phyloP scores from a whole-genome alignment of 2,113 vertebrate genomes.

The Protobothrops mucrosquamatus region DNA sequence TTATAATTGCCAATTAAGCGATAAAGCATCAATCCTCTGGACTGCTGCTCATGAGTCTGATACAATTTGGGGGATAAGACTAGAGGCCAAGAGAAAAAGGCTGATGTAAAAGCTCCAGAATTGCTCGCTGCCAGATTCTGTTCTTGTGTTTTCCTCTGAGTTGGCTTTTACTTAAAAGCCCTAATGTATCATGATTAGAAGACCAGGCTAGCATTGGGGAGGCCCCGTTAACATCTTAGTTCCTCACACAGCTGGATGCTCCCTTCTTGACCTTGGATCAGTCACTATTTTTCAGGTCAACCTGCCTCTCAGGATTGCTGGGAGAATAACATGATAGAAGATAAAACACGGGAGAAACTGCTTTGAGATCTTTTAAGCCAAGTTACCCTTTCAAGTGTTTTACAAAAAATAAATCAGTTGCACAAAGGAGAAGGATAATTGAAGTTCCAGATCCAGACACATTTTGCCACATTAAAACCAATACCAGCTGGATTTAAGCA shows the following conservation, averaged over 20 bases:
- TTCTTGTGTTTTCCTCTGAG: background rate
- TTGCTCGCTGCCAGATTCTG: background rate
- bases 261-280: background rate
- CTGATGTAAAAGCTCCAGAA: background rate
- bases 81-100: constrained; percentile 25
- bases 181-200: background rate
- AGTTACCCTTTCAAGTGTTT: background rate
- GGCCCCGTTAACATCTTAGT: background rate
- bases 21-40: constrained; percentile 46
- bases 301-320: background rate
- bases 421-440: background rate
- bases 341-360: background rate
- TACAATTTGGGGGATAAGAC: constrained; percentile 31
- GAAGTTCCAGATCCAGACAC: background rate
- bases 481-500: background rate
- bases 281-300: background rate
- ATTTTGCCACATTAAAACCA: background rate
- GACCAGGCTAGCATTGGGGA: background rate
- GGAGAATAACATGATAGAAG: background rate
- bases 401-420: background rate
- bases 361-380: background rate
- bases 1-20: constrained; percentile 63
- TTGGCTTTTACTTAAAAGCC: background rate
- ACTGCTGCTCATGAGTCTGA: background rate
- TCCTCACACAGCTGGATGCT: background rate